phyloP scores from a whole-genome alignment of 1,140 invertebrate species.

The Microplitis mediator region DNA sequence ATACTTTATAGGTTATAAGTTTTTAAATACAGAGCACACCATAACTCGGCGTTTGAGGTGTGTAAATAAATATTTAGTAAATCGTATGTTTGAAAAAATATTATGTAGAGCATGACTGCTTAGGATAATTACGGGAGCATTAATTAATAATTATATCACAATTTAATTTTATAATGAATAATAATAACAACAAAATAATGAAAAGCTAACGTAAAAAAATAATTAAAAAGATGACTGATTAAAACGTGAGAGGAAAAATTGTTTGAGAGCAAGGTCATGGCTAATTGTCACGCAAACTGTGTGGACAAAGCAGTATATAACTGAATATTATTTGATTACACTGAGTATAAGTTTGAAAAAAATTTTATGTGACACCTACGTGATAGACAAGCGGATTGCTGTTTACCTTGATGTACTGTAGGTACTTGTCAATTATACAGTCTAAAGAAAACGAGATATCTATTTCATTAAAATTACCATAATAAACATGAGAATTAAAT shows the following conservation, averaged over 20 bases:
- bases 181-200: too few species aligned
- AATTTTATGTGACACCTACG: slow-evolving; percentile 40
- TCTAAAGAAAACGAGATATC: neutral
- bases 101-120: too few species aligned
- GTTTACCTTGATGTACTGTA: slow-evolving; percentile 51
- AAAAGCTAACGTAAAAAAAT: too few species aligned
- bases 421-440: slow-evolving; percentile 4
- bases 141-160: too few species aligned
- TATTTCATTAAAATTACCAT: neutral
- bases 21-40: too few species aligned
- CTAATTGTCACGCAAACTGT: slow-evolving; percentile 9
- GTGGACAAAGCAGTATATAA: neutral
- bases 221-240: too few species aligned
- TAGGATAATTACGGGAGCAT: too few species aligned
- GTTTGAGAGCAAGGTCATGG: slow-evolving; percentile 25
- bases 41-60: too few species aligned
- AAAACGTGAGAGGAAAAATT: neutral
- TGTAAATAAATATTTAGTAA: too few species aligned
- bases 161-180: too few species aligned
- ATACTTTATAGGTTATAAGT: too few species aligned
- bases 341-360: neutral
- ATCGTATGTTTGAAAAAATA: too few species aligned
- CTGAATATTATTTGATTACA: neutral
- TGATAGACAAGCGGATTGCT: slow-evolving; percentile 39
- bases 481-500: neutral